A percentile compares a stretch with the other conserved stretches of the same genome.
phyloP scores from a whole-genome alignment of 1,140 invertebrate species.

The Ptiloglossa arizonensis region DNA sequence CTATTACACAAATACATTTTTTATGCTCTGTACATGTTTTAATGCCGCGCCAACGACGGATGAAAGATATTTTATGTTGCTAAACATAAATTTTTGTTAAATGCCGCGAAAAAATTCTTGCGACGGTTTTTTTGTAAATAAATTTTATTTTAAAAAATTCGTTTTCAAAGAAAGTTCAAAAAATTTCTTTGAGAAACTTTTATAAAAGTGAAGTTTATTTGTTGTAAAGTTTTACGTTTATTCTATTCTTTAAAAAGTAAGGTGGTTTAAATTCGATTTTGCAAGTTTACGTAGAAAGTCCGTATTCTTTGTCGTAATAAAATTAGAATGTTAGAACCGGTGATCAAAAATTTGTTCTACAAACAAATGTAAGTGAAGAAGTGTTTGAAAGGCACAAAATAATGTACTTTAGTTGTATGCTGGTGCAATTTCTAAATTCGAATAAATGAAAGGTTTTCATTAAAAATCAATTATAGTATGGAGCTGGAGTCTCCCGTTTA shows the following conservation, averaged over 20 bases:
- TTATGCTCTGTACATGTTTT: slow-evolving; percentile 53
- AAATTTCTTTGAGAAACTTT: slow-evolving; percentile 8
- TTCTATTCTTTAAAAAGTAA: slow-evolving; percentile 32
- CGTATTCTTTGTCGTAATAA: not conserved
- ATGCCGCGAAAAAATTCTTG: not conserved
- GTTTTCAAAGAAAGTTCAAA: slow-evolving; percentile 10
- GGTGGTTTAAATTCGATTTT: slow-evolving; percentile 22
- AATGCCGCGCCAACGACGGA: slow-evolving; percentile 38
- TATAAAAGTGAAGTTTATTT: slow-evolving; percentile 15
- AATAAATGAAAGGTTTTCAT: slow-evolving; percentile 2
- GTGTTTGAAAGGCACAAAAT: slow-evolving; percentile 3
- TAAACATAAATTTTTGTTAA: slow-evolving; percentile 26
- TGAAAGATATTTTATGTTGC: slow-evolving; percentile 6
- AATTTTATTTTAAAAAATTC: slow-evolving; percentile 5
- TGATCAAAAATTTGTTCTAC: slow-evolving; percentile 15
- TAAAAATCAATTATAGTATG: slow-evolving; percentile 31
- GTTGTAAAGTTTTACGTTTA: slow-evolving; percentile 33
- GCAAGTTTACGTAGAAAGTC: slow-evolving; percentile 27
- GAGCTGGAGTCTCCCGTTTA: slow-evolving; percentile 39
- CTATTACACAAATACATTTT: slow-evolving; percentile 54
- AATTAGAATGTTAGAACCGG: slow-evolving; percentile 6
- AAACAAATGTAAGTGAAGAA: slow-evolving; percentile 12
- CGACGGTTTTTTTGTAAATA: slow-evolving; percentile 32
- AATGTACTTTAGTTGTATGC: slow-evolving; percentile 14
- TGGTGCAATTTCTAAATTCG: slow-evolving; percentile 37